phyloP scores from a whole-genome alignment of 2,888 invertebrate genomes.

The Folsomia candida region DNA sequence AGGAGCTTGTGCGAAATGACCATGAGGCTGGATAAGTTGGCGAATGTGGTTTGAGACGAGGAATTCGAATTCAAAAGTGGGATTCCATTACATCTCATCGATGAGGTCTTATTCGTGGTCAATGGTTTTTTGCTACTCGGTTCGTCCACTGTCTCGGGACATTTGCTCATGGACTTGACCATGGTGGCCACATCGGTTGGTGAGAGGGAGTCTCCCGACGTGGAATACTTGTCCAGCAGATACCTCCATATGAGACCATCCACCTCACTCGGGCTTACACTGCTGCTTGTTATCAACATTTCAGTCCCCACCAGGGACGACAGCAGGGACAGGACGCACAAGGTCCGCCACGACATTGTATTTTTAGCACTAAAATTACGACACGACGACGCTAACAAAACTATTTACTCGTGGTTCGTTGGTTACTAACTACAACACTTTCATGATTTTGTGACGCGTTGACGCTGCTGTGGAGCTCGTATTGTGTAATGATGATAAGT shows the following conservation, averaged over 20 bases:
- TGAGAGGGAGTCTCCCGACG: conserved; percentile 30
- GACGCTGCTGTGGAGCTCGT: too few species aligned
- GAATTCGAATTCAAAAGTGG: not conserved
- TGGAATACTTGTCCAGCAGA: conserved; percentile 41
- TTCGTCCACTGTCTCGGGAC: not conserved
- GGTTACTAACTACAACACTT: too few species aligned
- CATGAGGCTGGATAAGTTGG: conserved; percentile 29
- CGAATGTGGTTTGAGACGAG: not conserved
- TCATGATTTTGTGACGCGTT: too few species aligned
- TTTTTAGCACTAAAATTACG: too few species aligned
- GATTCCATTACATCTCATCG: not conserved
- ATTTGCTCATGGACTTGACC: conserved; percentile 24
- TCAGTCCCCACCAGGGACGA: not conserved
- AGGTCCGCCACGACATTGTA: too few species aligned
- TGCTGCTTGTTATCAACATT: not conserved
- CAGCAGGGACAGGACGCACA: not conserved
- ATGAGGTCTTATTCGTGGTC: not conserved
- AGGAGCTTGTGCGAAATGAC: conserved; percentile 35
- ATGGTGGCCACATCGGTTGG: conserved; percentile 26
- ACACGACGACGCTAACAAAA: too few species aligned
- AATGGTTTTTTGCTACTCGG: not conserved
- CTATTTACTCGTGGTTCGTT: too few species aligned
- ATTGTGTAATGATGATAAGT: too few species aligned
- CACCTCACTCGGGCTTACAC: not conserved
- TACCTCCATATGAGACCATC: conserved; percentile 37